phyloP scores from a whole-genome alignment of 2,888 invertebrate species.

The Cotesia congregata region DNA sequence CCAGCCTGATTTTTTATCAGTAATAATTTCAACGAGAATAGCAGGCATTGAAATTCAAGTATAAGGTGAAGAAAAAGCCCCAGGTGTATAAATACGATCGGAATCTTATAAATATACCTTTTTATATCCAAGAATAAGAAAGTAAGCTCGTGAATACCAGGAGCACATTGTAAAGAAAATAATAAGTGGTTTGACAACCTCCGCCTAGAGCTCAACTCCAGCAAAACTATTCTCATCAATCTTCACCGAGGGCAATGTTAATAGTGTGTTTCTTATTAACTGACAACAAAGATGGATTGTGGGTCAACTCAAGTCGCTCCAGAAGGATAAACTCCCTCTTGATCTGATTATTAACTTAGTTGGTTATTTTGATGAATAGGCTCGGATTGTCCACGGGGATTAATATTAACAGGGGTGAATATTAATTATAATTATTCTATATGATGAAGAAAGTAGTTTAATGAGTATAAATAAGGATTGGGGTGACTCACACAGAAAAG shows the following conservation, averaged over 20 bases:
- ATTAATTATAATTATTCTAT: too few relatives aligned
- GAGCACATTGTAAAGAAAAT: conserved; percentile 16
- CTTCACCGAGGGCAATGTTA: conserved; percentile 34
- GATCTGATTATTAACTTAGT: too few relatives aligned
- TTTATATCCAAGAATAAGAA: conserved; percentile 29
- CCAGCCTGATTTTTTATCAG: too few relatives aligned
- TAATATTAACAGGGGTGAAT: too few relatives aligned
- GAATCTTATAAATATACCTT: conserved; percentile 6
- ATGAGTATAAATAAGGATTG: conserved; percentile 15
- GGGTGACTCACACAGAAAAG: conserved; percentile 81
- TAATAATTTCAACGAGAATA: too few relatives aligned
- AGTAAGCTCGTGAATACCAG: conserved; percentile 36
- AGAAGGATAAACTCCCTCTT: neutral
- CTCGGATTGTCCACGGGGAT: too few relatives aligned
- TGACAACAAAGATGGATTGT: conserved; percentile 53
- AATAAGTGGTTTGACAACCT: neutral
- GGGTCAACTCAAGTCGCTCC: neutral
- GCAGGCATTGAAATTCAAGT: neutral
- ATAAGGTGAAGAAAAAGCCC: neutral
- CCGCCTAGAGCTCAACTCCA: neutral
- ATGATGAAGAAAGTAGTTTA: neutral
- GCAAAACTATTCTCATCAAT: conserved; percentile 46
- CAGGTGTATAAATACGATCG: neutral
- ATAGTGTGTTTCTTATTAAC: conserved; percentile 44
- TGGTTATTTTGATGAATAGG: neutral